phyloP scores from a whole-genome alignment of 2,888 invertebrate genomes.

The Schrankia costaestrigalis region DNA sequence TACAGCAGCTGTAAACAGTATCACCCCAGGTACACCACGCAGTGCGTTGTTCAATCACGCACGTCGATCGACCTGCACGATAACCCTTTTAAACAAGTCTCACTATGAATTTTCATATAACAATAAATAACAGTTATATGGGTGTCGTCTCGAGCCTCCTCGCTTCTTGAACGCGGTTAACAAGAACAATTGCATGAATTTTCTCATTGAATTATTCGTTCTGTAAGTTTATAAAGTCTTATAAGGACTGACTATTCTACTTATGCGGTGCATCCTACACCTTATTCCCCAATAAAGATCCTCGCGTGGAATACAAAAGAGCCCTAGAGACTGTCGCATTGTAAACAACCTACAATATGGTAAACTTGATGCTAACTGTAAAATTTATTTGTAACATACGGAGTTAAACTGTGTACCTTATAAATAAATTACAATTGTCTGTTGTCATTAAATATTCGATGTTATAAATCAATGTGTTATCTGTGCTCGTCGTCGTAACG shows the following conservation, averaged over 20 bases:
- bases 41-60: not conserved
- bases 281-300: conserved; percentile 46
- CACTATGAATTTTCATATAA: conserved; percentile 3
- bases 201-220: conserved; percentile 38
- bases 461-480: conserved; percentile 77
- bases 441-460: conserved; percentile 74
- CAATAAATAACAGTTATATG: conserved; percentile 20
- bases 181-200: conserved; percentile 35
- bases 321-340: conserved; percentile 51
- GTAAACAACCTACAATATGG: conserved; percentile 57
- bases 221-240: conserved; percentile 31
- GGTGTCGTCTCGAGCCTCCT: conserved; percentile 20
- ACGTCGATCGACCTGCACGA: conserved; percentile 2
- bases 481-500: conserved; percentile 60
- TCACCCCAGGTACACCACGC: no score
- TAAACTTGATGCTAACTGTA: conserved; percentile 65
- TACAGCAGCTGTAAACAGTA: no score
- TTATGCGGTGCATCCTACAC: conserved; percentile 37
- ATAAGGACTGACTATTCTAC: conserved; percentile 37
- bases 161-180: conserved; percentile 26
- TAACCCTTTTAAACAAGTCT: conserved; percentile 5
- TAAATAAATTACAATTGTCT: conserved; percentile 78
- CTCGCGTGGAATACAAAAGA: conserved; percentile 61
- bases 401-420: conserved; percentile 64
- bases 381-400: conserved; percentile 67